Evolutionary conservation across 1,140 invertebrate species (phyloP), one percentile per base, ranked within the genome.

Genomic region (Bombyx mori): DNA sequence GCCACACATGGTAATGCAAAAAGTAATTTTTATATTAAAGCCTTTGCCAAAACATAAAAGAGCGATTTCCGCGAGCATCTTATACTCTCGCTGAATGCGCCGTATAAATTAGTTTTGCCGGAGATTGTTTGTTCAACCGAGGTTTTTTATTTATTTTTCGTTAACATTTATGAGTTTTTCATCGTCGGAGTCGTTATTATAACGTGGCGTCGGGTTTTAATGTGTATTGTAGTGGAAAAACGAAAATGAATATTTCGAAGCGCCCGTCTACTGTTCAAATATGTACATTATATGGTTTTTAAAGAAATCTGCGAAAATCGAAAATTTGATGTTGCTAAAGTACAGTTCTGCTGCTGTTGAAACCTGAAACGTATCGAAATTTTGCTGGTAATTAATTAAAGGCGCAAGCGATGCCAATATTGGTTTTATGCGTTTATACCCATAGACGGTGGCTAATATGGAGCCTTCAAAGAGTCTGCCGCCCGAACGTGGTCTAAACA

Each of bases 21-120:
- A 85, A 77, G 78, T 85, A 85, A 85, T 86, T 86, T 84, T 79
- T 82, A 81, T 83, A 86, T 86, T 86, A 86, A 86, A 83, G 26
- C 79, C 78, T 79, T 75, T 79, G 68, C 70, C 69, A 71, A 79
- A 86, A 86, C 82, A 86, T 86, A 81, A 86, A 86, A 83, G 82
- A 79, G 78, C 74, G 73, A 74, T 75, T 77, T 71, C 69, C 68
- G 57, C 63, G 66, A 68, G 58, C 66, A 70, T 75, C 78, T 84
- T 77, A 70, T 71, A 75, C 60, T 66, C 73, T 68, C 63, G 68
- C 57, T 69, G 68, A 75, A 75, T 76, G 69, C 73, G 70, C 72
- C 75, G 78, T 78, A 83, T 82, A 84, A 83, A 86, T 84, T 86
- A 86, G 82, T 86, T 86, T 79, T 78, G 63, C 75, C 76, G 76